phyloP scores from a whole-genome alignment of 1,140 invertebrate genomes.

The Brachionus paranguensis region DNA sequence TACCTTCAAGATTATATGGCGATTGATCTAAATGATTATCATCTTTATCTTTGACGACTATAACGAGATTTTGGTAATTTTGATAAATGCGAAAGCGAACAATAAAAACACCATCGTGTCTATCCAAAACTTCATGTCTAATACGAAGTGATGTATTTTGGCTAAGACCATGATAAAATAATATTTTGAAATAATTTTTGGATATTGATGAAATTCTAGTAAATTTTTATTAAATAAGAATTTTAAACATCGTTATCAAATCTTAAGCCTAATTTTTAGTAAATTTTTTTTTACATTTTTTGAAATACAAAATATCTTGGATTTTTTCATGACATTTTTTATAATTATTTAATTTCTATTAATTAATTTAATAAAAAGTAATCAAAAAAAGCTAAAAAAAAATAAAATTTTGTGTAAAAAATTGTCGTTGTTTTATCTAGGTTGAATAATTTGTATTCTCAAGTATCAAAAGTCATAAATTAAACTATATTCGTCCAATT shows the following conservation, averaged over 20 bases:
- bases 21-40: constrained; percentile 64
- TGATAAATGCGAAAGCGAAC: constrained; percentile 74
- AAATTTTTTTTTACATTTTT: no score
- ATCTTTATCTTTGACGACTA: constrained; percentile 67
- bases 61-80: constrained; percentile 61
- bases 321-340: no score
- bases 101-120: constrained; percentile 77
- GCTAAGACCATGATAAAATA: constrained; percentile 43
- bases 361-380: no score
- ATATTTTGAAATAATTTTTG: constrained; percentile 43
- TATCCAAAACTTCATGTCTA: constrained; percentile 68
- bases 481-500: no score
- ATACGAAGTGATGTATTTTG: constrained; percentile 43
- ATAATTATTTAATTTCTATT: no score
- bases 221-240: neutral
- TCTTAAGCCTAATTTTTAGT: neutral
- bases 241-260: neutral
- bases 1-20: constrained; percentile 65
- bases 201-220: constrained; percentile 21
- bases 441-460: no score
- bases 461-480: no score
- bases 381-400: no score
- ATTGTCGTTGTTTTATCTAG: no score
- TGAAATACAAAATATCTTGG: no score
- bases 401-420: no score